These are phyloP conservation scores for Gandaritis pyraliata DNA, from an alignment of 2,888 invertebrate genomes.

Conservation along the genomic window DNA sequence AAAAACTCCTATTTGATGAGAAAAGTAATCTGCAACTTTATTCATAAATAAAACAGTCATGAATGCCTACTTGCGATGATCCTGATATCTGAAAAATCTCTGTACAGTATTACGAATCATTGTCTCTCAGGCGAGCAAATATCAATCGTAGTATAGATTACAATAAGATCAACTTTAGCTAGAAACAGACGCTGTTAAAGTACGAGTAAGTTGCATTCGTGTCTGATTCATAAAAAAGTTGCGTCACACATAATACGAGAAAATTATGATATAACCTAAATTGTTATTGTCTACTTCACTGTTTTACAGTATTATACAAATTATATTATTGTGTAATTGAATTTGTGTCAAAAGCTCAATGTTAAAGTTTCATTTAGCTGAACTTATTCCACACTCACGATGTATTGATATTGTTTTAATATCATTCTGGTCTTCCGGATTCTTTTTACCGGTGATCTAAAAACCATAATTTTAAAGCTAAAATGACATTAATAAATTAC, in stretches of 20 bases:
- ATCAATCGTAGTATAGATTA: neutral
- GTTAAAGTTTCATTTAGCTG: conserved; percentile 47
- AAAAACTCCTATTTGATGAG: too few species aligned
- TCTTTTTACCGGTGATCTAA: conserved; percentile 36
- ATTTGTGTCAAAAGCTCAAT: conserved; percentile 79
- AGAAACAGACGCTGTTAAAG: too few species aligned
- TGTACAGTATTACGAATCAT: conserved; percentile 2
- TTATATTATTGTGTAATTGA: conserved; percentile 51
- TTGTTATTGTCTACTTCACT: conserved; percentile 56
- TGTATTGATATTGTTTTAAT: conserved; percentile 17
- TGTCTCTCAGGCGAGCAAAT: neutral
- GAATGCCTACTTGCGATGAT: neutral
- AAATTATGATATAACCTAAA: conserved; percentile 41
- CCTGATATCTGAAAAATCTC: neutral
- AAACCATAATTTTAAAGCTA: conserved; percentile 27
- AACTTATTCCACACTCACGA: conserved; percentile 6
- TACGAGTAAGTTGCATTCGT: neutral
- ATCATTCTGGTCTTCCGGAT: conserved; percentile 56
- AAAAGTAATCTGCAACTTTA: neutral
- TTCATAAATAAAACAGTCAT: neutral
- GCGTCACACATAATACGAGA: conserved; percentile 45
- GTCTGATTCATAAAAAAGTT: conserved; percentile 35
- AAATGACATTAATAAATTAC: conserved; percentile 31
- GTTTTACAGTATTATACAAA: conserved; percentile 69
- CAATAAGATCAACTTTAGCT: too few species aligned